Conservation (phyloP, 2,797 vertebrate genomes). For the Numenius phaeopus region DNA sequence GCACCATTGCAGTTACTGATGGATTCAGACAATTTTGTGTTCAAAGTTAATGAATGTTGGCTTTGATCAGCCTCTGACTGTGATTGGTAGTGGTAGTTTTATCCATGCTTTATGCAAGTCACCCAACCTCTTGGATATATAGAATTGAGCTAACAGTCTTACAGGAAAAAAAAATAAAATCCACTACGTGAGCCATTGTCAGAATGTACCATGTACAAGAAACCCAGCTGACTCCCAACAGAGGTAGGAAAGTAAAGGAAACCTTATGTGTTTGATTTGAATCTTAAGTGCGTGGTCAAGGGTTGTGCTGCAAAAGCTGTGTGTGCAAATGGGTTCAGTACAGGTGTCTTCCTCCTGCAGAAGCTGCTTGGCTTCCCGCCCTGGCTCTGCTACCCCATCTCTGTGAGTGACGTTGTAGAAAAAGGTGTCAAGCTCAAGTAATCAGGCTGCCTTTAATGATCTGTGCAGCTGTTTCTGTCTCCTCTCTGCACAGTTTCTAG, state of each 20-base stretch:
- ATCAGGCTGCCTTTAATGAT: conserved; percentile 8
- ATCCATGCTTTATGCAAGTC: conserved; percentile 46
- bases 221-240: not conserved
- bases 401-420: not conserved
- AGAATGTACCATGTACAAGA: not conserved
- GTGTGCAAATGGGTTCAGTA: not conserved
- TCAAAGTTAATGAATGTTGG: conserved; percentile 73
- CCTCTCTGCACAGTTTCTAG: not conserved
- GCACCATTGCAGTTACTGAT: conserved; percentile 65
- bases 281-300: not conserved
- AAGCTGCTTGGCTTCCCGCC: not conserved
- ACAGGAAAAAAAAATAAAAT: not conserved
- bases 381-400: not conserved
- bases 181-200: not conserved
- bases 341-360: not conserved
- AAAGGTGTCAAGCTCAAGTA: conserved; percentile 20
- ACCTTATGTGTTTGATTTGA: not conserved
- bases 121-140: conserved; percentile 43
- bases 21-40: conserved; percentile 70
- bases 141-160: conserved; percentile 10
- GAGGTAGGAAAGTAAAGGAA: not conserved
- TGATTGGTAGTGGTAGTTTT: conserved; percentile 54
- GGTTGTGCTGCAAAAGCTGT: not conserved
- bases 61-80: conserved; percentile 66
- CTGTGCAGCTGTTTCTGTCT: conserved; percentile 17